Evolutionary conservation across 2,113 vertebrate species (phyloP).

Genomic region (Illadopsis cleaveri): DNA sequence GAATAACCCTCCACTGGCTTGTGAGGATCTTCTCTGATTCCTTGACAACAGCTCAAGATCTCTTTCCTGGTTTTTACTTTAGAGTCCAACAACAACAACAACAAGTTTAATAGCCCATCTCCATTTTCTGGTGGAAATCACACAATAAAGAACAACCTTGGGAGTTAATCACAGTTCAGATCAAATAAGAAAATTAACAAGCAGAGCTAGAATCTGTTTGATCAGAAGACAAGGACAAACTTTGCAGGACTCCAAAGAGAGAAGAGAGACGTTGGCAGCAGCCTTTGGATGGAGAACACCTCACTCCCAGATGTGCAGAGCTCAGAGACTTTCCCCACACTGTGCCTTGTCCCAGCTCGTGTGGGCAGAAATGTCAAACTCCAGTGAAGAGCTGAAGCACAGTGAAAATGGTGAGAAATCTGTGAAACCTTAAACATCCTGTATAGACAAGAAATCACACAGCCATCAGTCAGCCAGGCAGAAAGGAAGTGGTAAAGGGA

Average conservation of each 20-base stretch:
- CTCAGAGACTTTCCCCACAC: not conserved
- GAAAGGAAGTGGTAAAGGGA: not conserved
- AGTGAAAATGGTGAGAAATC: not conserved
- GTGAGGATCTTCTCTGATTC: not conserved
- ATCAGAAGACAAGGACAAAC: not conserved
- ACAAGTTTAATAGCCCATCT: not conserved
- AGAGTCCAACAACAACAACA: not conserved
- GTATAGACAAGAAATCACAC: not conserved
- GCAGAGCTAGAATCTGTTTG: not conserved
- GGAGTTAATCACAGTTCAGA: not conserved
- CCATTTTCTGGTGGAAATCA: not conserved
- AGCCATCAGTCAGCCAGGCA: not conserved
- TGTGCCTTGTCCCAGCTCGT: not conserved
- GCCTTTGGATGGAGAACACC: not conserved
- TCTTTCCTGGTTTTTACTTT: not conserved
- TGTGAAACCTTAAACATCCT: not conserved
- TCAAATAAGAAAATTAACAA: not conserved
- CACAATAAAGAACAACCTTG: not conserved
- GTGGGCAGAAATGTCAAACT: not conserved
- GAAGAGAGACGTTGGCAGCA: not conserved
- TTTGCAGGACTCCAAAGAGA: not conserved
- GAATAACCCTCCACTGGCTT: not conserved
- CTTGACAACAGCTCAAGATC: not conserved
- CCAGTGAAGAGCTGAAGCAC: not conserved
- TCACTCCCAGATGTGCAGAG: not conserved